A percentile compares a stretch with the other conserved stretches of the same genome.
Evolutionary conservation across 2,113 vertebrate species (phyloP).

Genomic region (Empidonax traillii): DNA sequence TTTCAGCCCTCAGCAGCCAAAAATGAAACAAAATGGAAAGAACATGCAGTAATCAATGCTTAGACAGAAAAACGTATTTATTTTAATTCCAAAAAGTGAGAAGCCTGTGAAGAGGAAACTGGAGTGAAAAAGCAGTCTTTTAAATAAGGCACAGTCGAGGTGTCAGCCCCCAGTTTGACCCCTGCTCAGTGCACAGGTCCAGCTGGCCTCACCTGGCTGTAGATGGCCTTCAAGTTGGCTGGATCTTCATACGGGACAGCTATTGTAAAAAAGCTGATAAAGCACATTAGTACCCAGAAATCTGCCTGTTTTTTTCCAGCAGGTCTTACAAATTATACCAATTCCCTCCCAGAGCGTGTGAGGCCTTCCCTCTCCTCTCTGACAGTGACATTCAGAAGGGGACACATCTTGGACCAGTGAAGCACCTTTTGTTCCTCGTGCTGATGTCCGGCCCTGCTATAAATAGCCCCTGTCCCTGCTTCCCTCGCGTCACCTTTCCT

Average conservation of each 20-base stretch:
- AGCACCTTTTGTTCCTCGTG: neutral
- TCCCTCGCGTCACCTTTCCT: slow-evolving; percentile 16
- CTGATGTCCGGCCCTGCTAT: neutral
- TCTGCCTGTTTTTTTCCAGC: neutral
- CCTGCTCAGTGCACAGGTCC: accelerated
- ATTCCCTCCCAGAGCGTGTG: accelerated
- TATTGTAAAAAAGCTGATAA: neutral
- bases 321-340: neutral
- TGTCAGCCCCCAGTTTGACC: neutral
- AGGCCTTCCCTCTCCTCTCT: neutral
- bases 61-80: neutral
- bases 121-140: neutral
- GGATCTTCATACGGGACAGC: neutral
- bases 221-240: neutral
- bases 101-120: neutral
- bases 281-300: neutral
- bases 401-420: neutral
- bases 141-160: accelerated
- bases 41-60: neutral
- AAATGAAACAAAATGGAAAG: neutral
- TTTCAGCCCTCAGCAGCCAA: neutral
- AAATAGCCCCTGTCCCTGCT: neutral
- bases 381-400: neutral
- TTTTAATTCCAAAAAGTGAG: neutral
- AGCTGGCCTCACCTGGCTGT: neutral